Conservation (phyloP, 2,797 vertebrate species). For the Enteromius mattozi region DNA sequence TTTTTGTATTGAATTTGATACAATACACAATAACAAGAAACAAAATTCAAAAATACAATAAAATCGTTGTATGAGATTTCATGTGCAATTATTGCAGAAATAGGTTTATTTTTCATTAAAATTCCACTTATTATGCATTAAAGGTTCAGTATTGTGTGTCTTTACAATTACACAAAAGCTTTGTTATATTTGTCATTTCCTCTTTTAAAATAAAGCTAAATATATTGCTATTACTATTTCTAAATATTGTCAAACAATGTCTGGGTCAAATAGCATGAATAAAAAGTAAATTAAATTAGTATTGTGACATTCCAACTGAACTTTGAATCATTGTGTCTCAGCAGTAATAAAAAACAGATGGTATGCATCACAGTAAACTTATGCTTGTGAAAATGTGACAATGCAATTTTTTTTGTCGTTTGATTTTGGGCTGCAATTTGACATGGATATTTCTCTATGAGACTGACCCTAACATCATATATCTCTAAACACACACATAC, state of each 20-base stretch:
- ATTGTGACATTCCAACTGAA: not conserved
- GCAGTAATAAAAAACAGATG: not conserved
- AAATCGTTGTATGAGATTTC: not conserved
- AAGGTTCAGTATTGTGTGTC: not conserved
- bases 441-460: not conserved
- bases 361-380: not conserved
- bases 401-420: not conserved
- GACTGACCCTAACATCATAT: conserved; percentile 73
- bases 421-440: not conserved
- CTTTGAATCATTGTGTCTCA: not conserved
- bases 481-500: conserved; percentile 65
- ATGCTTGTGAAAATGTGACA: not conserved
- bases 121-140: not conserved
- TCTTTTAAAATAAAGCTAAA: not conserved
- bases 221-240: not conserved
- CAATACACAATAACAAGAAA: not conserved
- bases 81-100: not conserved
- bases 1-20: not conserved
- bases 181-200: not conserved
- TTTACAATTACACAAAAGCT: too few species aligned
- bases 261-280: not conserved
- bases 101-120: not conserved
- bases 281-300: not conserved
- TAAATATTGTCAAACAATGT: not conserved
- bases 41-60: not conserved